Evolutionary conservation across 1,140 invertebrate species (phyloP), one percentile per base, ranked within the genome.

Genomic region (Atopsyche davidsoni): DNA sequence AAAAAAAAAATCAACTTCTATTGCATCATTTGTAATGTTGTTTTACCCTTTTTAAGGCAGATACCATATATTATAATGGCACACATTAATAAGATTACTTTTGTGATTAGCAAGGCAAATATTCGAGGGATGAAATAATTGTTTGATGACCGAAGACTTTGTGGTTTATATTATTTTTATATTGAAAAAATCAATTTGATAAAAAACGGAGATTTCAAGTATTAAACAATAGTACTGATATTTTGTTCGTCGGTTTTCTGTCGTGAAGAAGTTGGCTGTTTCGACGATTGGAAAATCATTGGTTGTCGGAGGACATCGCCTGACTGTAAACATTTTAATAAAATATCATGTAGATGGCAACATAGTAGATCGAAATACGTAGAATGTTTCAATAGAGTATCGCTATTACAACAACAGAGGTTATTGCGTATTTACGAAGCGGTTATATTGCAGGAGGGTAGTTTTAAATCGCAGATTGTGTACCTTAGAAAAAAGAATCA

Each of bases 271-370:
- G 55, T 45, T 14, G 46, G 50, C 51, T 38, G 45, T 43, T 44
- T 46, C 47, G 40, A 46, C 47, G 46, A 46, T 46, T 53, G 28
- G 14, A 40, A 46, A 52, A 42, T 46, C 31, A 51, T 35, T 43
- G 19, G 2, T 18, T 39, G 19, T 35, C 56, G 56, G 56, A 34
- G 47, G 47, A 39, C 36, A 51, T 21, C 46, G 44, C 43, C 51
- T 50, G 51, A 58, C 56, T 58, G 56, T 53, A 58, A 58, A 43
- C 56, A 58, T 53, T 58, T 46, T 51, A 58, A 58, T 40, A 57
- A 57, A 53, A 57, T 11, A 50, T 46, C 46, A 51, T 55, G 48
- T 55, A 55, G 22, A 51, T 36, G 18, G 38, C 36, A 24, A 47
- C 18, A 9, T 4, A 7, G 9, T 17, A 42, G 11, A 25, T 44